Evolutionary conservation across 2,888 invertebrate genomes (phyloP).

Genomic region (Liodrosophila aerea): DNA sequence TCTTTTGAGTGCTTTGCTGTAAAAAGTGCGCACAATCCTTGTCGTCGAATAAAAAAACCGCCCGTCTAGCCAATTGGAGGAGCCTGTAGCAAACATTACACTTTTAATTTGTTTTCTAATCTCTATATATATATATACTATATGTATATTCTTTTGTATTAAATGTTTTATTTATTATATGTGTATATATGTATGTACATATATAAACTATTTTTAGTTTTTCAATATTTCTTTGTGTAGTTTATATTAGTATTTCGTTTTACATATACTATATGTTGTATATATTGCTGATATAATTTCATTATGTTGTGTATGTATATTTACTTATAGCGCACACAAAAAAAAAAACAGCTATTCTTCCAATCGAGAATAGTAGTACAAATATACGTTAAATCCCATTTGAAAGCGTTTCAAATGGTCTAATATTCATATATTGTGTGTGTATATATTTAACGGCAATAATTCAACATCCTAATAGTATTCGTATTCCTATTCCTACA

Average conservation of each 20-base stretch:
- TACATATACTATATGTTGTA: slow-evolving; percentile 41
- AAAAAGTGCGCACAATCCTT: slow-evolving; percentile 78
- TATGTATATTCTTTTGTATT: slow-evolving; percentile 10
- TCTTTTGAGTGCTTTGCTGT: slow-evolving; percentile 60
- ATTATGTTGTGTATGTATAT: slow-evolving; percentile 32
- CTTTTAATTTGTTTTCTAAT: slow-evolving; percentile 16
- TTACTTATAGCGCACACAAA: slow-evolving; percentile 67
- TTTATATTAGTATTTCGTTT: slow-evolving; percentile 32
- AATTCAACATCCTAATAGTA: slow-evolving; percentile 47
- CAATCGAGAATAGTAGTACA: slow-evolving; percentile 39
- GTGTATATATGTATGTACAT: slow-evolving; percentile 15
- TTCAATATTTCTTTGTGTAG: slow-evolving; percentile 27
- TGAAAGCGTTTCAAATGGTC: slow-evolving; percentile 46
- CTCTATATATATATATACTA: slow-evolving; percentile 7
- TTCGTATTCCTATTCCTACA: slow-evolving; percentile 42
- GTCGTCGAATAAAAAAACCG: slow-evolving; percentile 71
- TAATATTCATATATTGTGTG: slow-evolving; percentile 7
- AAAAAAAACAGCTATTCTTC: slow-evolving; percentile 49
- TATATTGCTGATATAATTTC: slow-evolving; percentile 45
- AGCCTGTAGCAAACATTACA: slow-evolving; percentile 11
- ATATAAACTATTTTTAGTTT: slow-evolving; percentile 23
- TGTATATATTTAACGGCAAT: slow-evolving; percentile 46
- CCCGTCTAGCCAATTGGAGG: slow-evolving; percentile 60
- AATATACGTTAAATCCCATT: slow-evolving; percentile 40
- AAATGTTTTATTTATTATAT: slow-evolving; percentile 21